Evolutionary conservation across 1,140 invertebrate species (phyloP), one percentile per base, ranked within the genome.

Genomic region (Drosophila subpulchrella): DNA sequence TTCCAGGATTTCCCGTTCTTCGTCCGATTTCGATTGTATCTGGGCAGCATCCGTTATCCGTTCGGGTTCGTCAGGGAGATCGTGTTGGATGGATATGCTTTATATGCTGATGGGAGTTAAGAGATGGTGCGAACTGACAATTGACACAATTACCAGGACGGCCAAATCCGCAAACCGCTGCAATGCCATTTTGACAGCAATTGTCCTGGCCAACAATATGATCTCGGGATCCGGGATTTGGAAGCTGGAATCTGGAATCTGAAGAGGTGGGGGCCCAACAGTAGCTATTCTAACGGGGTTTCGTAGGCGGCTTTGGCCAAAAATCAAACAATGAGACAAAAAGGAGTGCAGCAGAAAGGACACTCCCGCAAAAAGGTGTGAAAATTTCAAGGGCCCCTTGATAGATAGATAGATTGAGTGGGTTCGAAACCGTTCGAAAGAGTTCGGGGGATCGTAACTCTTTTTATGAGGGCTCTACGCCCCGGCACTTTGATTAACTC

Each of bases 71-170:
- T 15, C 12, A 20, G 20, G 2, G 20, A 30, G 38, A 70, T 44
- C 15, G 41, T 42, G 41, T 17, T 42, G 41, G 41, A 17, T 42
- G 42, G 42, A 46, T 46, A 46, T 15, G 53, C 34, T 27, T 47
- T 48, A 55, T 55, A 55, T 56, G 36, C 42, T 46, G 57, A 27
- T 13, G 54, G 59, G 15, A 58, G 38, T 57, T 57, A 24, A 12
- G 56, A 73, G 72, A 84, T 73, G 77, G 81, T 84, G 81, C 74
- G 81, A 84, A 84, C 62, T 76, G 82, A 88, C 82, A 86, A 86
- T 86, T 86, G 82, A 78, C 78, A 86, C 82, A 88, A 88, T 83
- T 83, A 84, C 66, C 65, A 58, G 61, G 12, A 34, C 20, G 53
- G 46, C 17, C n/a, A 65, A 62, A 48, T 50, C 58, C 58, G 13